Conservation (phyloP, 2,888 invertebrate genomes). For the Odontothrips loti region DNA sequence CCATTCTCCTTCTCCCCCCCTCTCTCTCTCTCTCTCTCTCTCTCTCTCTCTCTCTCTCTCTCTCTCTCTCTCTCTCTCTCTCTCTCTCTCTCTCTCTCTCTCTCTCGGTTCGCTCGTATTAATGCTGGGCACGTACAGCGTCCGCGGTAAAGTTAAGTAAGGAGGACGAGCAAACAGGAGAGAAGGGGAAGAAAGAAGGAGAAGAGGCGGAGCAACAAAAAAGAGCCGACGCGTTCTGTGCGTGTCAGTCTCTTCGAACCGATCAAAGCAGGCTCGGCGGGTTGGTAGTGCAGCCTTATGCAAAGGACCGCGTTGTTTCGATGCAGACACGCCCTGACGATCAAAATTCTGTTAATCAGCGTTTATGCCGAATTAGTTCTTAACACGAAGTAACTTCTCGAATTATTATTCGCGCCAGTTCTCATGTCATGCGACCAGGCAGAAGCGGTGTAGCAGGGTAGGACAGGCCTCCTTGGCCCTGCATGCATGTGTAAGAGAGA, state of each 20-base stretch:
- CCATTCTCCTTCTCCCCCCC: not conserved
- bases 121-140: conserved; percentile 12
- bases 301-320: too few relatives aligned
- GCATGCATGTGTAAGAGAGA: not conserved
- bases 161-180: conserved; percentile 25
- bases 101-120: not conserved
- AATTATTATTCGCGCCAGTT: too few relatives aligned
- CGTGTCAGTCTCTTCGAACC: too few relatives aligned
- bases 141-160: conserved; percentile 26
- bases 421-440: too few relatives aligned
- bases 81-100: not conserved
- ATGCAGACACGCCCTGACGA: too few relatives aligned
- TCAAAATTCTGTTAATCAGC: too few relatives aligned
- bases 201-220: not conserved
- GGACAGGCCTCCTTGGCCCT: too few relatives aligned
- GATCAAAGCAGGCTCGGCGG: too few relatives aligned
- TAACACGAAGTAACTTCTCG: too few relatives aligned
- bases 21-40: not conserved
- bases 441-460: too few relatives aligned
- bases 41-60: not conserved
- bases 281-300: too few relatives aligned
- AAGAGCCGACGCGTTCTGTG: not conserved
- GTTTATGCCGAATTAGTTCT: too few relatives aligned
- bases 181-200: not conserved
- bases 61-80: not conserved